Evolutionary conservation across 2,797 vertebrate species (phyloP), one percentile per base, ranked within the genome.

Genomic region (Parauchenoglanis ngamensis): DNA sequence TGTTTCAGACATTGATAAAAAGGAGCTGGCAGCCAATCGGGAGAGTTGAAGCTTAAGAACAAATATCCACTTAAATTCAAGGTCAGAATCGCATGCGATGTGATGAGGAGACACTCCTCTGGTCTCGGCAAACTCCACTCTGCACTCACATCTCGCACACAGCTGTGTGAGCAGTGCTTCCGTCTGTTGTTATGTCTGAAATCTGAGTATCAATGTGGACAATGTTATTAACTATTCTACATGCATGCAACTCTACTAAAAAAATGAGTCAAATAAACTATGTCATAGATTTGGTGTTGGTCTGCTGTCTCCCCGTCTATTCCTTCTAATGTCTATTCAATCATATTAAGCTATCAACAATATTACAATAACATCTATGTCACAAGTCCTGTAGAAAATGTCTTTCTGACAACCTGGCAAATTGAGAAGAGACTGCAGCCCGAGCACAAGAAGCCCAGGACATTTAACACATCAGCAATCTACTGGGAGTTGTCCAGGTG

Each of bases 381-480:
- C 85, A 82, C 87, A 67, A 49, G 79, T 72, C 76, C 10, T 1
- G 61, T 56, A 31, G 49, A 83, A 87, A 89, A 89, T 87, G 85
- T 89, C 44, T 87, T 75, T 81, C 68, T 80, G 87, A 88, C 81
- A 87, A 44, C n/a, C 19, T 31, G 28, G 86, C 83, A 91, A 90
- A 91, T 89, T 88, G 86, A 81, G 75, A 83, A 85, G 77, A 56
- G 88, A 61, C 88, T 75, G 86, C 23, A 35, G 86, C 49, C 40
- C 40, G 40, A 83, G 88, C 87, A 89, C 84, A 59, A 89, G 86
- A 89, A 77, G 85, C 88, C 59, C 89, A 88, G 63, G 89, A 61
- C 91, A 88, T 91, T 92, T 91, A 90, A 91, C 91, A 89, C 88
- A 65, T 89, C 79, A 78, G 57, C 56, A 83, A 86, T 90, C 91